Base-by-base conservation (phyloP, 2,888 invertebrate genomes). In the Acronicta leporina region DNA sequence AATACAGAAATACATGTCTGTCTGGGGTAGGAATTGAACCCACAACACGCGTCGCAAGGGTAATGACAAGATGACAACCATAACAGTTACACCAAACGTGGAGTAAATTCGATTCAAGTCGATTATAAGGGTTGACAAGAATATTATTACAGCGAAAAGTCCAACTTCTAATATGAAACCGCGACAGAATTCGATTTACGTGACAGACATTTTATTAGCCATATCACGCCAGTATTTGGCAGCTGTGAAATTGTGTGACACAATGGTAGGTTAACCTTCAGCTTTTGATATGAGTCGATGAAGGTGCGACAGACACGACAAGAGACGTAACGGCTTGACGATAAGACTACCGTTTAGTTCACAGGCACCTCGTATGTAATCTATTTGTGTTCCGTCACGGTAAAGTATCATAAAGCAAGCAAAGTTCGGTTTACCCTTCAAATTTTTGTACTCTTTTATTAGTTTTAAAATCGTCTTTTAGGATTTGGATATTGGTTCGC, bases 211-310 rank as follows among this genome's bases (percentile, higher is more conserved):
- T 76, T 65, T 56, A 55, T 73, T 58, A 65, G 44, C 59, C 54
- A 30, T 74, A 74, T 76, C 77, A 52, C 35, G 42, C 11, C 57
- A 58, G 76, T 76, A 68, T 76, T 49, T 20, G 62, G 56, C 38
- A 38, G 53, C 55, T 44, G 14, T 35, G n/a, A 44, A 49, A 59
- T 45, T n/a, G 49, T 44, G 35, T 11, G 52, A 62, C 61, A 66
- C 53, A 60, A 47, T 62, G 62, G 73, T 42, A 30, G 10, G 33
- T 43, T 42, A 53, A 56, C 73, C 72, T 68, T 66, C 54, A 55
- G 25, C 33, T 44, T 27, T 41, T 33, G 52, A 38, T 48, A 55
- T 38, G 20, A 27, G 25, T 45, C 49, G 49, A 38, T 27, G 30
- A 44, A 69, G 57, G 63, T 50, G 65, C 42, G 20, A 16, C 41